Evolutionary conservation across 1,140 invertebrate genomes (phyloP).

Genomic region (Popillia japonica): DNA sequence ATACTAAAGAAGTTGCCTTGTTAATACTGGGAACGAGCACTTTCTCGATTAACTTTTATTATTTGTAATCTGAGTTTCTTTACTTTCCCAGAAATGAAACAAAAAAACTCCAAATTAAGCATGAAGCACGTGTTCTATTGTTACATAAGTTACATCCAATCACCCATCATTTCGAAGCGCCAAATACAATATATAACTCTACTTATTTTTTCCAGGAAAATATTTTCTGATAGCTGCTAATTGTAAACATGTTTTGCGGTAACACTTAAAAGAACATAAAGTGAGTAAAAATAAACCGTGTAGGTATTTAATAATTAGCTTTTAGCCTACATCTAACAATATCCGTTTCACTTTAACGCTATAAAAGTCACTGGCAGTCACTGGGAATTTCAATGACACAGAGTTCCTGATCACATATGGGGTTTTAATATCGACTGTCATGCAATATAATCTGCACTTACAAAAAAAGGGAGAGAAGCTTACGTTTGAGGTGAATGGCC

Average conservation of each 20-base stretch:
- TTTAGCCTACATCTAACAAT: not conserved
- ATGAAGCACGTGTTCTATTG: too few relatives aligned
- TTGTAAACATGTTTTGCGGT: not conserved
- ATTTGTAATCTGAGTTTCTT: too few relatives aligned
- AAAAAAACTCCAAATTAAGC: too few relatives aligned
- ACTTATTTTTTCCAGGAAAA: not conserved
- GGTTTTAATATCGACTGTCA: not conserved
- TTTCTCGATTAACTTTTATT: too few relatives aligned
- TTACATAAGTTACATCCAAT: too few relatives aligned
- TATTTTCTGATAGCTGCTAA: not conserved
- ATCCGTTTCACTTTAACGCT: not conserved
- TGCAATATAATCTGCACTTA: not conserved
- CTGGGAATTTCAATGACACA: constrained; percentile 7
- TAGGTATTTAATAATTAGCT: not conserved
- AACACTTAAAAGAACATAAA: not conserved
- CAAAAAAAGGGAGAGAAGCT: not conserved
- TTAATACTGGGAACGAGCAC: too few relatives aligned
- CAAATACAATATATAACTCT: too few relatives aligned
- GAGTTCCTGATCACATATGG: constrained; percentile 1
- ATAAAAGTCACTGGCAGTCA: constrained; percentile 1
- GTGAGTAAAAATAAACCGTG: not conserved
- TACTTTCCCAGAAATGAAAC: too few relatives aligned
- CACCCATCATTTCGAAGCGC: too few relatives aligned
- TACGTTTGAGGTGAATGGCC: not conserved
- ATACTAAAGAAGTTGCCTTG: too few relatives aligned